These are phyloP conservation scores for Cettia cetti DNA, from an alignment of 2,113 vertebrate genomes.

Conservation along the genomic window DNA sequence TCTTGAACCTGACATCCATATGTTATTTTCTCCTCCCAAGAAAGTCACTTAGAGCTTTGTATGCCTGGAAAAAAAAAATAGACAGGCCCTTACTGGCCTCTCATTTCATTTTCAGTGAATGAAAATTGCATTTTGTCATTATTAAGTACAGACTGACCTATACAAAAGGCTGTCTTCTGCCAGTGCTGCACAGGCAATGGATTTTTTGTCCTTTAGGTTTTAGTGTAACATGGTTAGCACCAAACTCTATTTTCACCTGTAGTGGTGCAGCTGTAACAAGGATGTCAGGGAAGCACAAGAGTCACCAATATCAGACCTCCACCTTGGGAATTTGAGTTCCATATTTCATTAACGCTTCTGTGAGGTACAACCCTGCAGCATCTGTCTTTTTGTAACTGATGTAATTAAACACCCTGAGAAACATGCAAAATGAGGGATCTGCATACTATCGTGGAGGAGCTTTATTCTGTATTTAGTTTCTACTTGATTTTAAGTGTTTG, in stretches of 20 bases:
- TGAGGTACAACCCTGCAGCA: background rate
- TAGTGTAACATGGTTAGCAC: background rate
- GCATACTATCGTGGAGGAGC: background rate
- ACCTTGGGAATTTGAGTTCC: background rate
- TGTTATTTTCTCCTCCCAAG: slow-evolving; percentile 47
- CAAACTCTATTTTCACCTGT: background rate
- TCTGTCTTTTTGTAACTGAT: background rate
- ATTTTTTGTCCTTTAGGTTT: background rate
- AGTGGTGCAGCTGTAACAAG: background rate
- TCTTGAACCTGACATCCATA: slow-evolving; percentile 51
- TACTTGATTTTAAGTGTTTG: background rate
- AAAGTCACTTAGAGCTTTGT: slow-evolving; percentile 19
- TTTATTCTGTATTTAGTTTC: background rate
- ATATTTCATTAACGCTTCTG: slow-evolving; percentile 9
- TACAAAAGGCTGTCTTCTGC: background rate
- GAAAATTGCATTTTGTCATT: slow-evolving; percentile 1
- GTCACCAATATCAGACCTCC: background rate
- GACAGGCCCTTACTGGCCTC: background rate
- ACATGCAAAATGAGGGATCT: background rate
- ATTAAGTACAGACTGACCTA: background rate
- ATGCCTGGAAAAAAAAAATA: background rate
- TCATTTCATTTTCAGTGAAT: slow-evolving; percentile 27
- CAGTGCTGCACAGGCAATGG: background rate
- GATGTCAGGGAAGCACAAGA: background rate
- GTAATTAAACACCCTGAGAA: slow-evolving; percentile 13